Evolutionary conservation across 2,113 vertebrate species (phyloP).

Genomic region (Vombatus ursinus): DNA sequence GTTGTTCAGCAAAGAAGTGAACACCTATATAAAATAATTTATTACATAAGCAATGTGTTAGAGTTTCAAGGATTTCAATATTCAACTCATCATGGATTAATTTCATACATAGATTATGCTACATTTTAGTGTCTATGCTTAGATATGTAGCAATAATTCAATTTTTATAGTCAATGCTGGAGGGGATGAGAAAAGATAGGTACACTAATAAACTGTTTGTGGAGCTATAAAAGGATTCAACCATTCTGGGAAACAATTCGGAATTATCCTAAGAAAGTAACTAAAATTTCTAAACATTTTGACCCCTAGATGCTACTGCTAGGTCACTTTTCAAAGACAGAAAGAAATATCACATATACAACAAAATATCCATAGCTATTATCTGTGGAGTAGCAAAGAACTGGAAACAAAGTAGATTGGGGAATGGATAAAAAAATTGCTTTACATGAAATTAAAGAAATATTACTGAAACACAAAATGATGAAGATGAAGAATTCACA

Average conservation of each 20-base stretch:
- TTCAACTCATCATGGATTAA: neutral
- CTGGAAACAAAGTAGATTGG: neutral
- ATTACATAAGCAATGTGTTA: neutral
- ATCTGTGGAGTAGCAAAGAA: neutral
- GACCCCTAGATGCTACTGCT: neutral
- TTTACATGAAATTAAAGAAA: neutral
- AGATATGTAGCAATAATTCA: neutral
- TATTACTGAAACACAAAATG: neutral
- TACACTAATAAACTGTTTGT: neutral
- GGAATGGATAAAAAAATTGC: neutral
- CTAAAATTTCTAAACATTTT: neutral
- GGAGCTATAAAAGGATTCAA: neutral
- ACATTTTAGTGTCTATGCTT: neutral
- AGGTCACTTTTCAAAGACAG: neutral
- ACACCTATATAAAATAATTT: slow-evolving; percentile 79
- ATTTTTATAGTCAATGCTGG: neutral
- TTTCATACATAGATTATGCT: neutral
- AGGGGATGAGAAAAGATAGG: neutral
- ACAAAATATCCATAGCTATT: neutral
- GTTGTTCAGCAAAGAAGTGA: slow-evolving; percentile 84
- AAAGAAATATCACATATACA: neutral
- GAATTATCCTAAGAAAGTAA: neutral
- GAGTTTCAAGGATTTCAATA: slow-evolving; percentile 17
- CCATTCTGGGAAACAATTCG: neutral
- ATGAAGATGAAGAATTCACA: neutral